Evolutionary conservation across 2,113 vertebrate species (phyloP), one percentile per base, ranked within the genome.

Genomic region (Stegastes partitus): DNA sequence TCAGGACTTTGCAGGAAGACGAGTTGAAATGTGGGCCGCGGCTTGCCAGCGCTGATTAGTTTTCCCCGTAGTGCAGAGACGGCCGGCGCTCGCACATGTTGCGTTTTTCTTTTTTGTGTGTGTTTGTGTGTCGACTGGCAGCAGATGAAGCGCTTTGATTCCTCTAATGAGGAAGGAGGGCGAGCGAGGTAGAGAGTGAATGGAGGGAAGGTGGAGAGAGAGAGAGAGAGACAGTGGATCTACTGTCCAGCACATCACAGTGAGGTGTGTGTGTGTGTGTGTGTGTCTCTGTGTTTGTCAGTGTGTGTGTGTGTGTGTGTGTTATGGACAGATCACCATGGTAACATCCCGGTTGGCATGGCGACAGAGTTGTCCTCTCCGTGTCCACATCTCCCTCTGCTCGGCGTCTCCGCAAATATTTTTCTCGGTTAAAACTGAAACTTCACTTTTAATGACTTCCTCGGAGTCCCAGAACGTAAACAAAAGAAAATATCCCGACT

Each of bases 131-230:
- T 28, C 47, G 3, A 65, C 23, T 79, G 76, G 83, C 87, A 77
- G 6, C 65, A 78, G 68, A 88, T 77, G 82, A 88, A 77, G 54
- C 22, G 0, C 84, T 86, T 81, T 67, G 70, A 76, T 85, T 78
- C 12, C 62, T 50, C 77, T 92, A 90, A 92, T 86, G 81, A 84
- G 69, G 55, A 3, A 84, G 73, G 50, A 2, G 1, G 42, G 7
- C 6, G 22, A 16, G 28, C 23, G 28, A 25, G 47, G 2, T 10
- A 23, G 11, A 25, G 21, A 9, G 18, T n/a, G 31, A 34, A 34
- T 34, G 45, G 47, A 49, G 16, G 12, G 54, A 31, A 44, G 23
- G 11, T n/a, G 10, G 31, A 15, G 44, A 19, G 56, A 51, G 69
- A 21, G 44, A 44, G 8, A 11, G 23, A 23, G 31, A 53, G 59